A percentile compares a stretch with the other conserved stretches of the same genome.
These are phyloP conservation scores for Dascillus cervinus DNA, from an alignment of 2,888 invertebrate genomes.

Conservation along the genomic window DNA sequence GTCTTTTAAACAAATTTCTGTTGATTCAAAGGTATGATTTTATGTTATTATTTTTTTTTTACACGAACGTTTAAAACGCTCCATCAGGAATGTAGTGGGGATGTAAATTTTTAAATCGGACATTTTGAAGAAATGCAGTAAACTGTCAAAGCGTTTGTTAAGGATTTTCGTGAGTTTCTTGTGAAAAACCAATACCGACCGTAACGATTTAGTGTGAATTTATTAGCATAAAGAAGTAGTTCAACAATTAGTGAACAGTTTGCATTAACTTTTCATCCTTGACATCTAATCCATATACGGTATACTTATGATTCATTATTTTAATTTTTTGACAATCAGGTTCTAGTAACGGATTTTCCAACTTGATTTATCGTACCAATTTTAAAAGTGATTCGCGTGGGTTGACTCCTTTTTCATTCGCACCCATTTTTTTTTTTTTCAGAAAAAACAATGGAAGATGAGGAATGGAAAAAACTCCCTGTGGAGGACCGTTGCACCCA, in stretches of 20 bases:
- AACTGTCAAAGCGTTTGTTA: conserved; percentile 10
- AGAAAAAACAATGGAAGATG: conserved; percentile 63
- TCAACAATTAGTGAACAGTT: no score
- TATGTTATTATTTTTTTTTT: no score
- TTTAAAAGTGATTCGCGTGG: no score
- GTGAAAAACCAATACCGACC: not conserved
- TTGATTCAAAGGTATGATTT: no score
- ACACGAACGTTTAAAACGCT: not conserved
- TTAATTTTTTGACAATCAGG: not conserved
- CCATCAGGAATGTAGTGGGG: conserved; percentile 7
- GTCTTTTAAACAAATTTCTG: no score
- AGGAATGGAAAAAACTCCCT: conserved; percentile 78
- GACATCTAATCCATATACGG: not conserved
- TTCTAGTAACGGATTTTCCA: no score
- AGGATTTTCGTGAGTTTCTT: not conserved
- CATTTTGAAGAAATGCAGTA: conserved; percentile 16
- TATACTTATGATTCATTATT: not conserved
- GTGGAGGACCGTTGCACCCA: conserved; percentile 89
- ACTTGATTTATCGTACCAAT: no score
- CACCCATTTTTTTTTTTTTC: conserved; percentile 1
- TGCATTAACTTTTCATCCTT: no score
- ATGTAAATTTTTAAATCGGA: conserved; percentile 19
- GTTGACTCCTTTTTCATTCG: no score
- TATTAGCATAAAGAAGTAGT: no score
- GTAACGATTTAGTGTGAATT: no score